Conservation (phyloP, 2,113 vertebrate species). For the Myocastor coypus region DNA sequence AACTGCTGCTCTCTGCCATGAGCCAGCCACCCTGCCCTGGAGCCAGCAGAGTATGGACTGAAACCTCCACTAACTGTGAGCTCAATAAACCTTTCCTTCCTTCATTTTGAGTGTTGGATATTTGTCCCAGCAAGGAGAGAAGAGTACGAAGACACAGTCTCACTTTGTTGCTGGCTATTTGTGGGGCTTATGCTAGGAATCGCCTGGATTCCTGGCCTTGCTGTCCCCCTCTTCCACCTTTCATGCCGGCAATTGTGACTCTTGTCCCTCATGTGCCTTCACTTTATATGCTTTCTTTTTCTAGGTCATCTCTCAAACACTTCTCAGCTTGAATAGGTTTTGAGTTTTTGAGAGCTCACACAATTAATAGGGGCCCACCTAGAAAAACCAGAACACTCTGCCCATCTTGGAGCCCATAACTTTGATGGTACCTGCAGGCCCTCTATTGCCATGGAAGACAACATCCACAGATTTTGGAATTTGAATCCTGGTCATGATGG, state of each 20-base stretch:
- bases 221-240: neutral
- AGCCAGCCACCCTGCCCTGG: too few relatives aligned
- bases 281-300: neutral
- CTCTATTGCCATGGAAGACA: neutral
- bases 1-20: too few relatives aligned
- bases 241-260: neutral
- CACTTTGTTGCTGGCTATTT: neutral
- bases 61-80: too few relatives aligned
- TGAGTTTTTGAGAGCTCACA: neutral
- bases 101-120: too few relatives aligned
- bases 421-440: neutral
- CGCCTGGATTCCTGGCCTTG: neutral
- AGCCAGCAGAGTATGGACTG: too few relatives aligned
- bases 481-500: neutral
- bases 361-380: neutral
- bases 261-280: neutral
- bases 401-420: neutral
- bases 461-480: neutral
- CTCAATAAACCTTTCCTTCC: too few relatives aligned
- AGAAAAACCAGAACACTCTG: neutral
- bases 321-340: neutral
- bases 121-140: too few relatives aligned
- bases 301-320: neutral
- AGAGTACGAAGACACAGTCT: too few relatives aligned
- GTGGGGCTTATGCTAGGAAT: neutral